Evolutionary conservation across 2,888 invertebrate species (phyloP).

Genomic region (Hirtodrosophila alboralis): DNA sequence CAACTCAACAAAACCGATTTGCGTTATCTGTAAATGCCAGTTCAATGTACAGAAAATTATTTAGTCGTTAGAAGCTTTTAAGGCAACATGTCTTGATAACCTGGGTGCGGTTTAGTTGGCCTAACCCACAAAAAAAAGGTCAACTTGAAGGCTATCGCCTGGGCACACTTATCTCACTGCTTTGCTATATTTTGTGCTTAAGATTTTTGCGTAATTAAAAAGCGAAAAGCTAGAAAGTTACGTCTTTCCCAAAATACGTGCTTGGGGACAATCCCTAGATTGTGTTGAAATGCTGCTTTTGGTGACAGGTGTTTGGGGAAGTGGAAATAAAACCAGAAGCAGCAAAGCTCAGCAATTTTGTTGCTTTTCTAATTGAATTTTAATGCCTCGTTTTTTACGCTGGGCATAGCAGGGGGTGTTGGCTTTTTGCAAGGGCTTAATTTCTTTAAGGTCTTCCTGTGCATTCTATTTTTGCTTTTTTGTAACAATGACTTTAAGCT

Average conservation of each 20-base stretch:
- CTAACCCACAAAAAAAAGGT: constrained; percentile 38
- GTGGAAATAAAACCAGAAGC: constrained; percentile 5
- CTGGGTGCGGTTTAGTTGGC: constrained; percentile 53
- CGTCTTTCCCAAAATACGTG: constrained; percentile 55
- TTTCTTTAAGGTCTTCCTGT: constrained; percentile 22
- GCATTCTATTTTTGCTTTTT: constrained; percentile 23
- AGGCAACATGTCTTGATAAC: constrained; percentile 46
- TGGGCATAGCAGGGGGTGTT: too few relatives aligned
- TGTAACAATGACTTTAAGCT: constrained; percentile 31
- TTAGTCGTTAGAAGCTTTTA: constrained; percentile 27
- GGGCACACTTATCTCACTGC: constrained; percentile 52
- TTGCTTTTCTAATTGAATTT: constrained; percentile 71
- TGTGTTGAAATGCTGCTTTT: neutral
- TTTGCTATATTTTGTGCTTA: constrained; percentile 2
- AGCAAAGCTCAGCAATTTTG: constrained; percentile 35
- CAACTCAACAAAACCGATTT: constrained; percentile 8
- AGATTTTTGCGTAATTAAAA: constrained; percentile 74
- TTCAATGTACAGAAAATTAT: constrained; percentile 11
- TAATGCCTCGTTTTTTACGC: constrained; percentile 46
- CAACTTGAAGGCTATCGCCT: constrained; percentile 37
- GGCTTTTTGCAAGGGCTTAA: constrained; percentile 3
- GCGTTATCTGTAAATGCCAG: constrained; percentile 31
- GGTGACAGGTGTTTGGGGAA: neutral
- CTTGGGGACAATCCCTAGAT: constrained; percentile 44
- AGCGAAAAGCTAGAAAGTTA: constrained; percentile 28